Base-by-base conservation (phyloP, 2,888 invertebrate species). In the Aethes cnicana region DNA sequence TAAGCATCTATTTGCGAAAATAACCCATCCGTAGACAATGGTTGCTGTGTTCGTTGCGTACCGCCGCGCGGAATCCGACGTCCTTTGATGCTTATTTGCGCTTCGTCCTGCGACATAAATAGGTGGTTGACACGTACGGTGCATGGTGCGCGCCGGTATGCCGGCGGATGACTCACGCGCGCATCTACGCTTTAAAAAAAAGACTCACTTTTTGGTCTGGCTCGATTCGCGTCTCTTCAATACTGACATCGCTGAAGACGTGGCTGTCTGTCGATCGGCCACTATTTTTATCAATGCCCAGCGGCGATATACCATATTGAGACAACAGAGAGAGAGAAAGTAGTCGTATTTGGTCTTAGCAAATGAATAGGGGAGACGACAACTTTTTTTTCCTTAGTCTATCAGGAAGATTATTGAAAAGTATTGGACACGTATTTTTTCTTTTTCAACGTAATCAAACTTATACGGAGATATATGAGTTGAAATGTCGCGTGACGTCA, bases 91-190 rank as follows among this genome's bases (percentile, higher is more conserved):
- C 84, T 81, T 81, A 76, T 76, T 69, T 84, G 85, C 83, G 76
- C 76, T 70, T 83, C 75, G 84, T 86, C 88, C 85, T 84, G 87
- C 77, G 79, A 83, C 86, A 84, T 84, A 88, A 89, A 89, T 89
- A 89, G 87, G 83, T 81, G 78, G 84, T 84, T 87, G 87, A 87
- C 87, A 86, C 84, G 80, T 69, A 74, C 78, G 67, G 69, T 73
- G 82, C 79, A 81, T 77, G 81, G 81, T 83, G 82, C 76, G 72
- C 79, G 74, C 55, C 71, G 83, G 82, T 74, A 81, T 82, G 83
- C 74, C 72, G 75, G 54, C 70, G 64, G 64, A 68, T 82, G 82
- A 84, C 77, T 83, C 84, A 85, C 71, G 72, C 77, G 69, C 72
- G 73, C 75, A 66, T 69, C 74, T 69, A 74, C 70, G 61, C 65